A percentile compares a stretch with the other conserved stretches of the same genome.
These are phyloP conservation scores for Mayetiola destructor DNA, from an alignment of 2,888 invertebrate genomes.

Conservation along the genomic window DNA sequence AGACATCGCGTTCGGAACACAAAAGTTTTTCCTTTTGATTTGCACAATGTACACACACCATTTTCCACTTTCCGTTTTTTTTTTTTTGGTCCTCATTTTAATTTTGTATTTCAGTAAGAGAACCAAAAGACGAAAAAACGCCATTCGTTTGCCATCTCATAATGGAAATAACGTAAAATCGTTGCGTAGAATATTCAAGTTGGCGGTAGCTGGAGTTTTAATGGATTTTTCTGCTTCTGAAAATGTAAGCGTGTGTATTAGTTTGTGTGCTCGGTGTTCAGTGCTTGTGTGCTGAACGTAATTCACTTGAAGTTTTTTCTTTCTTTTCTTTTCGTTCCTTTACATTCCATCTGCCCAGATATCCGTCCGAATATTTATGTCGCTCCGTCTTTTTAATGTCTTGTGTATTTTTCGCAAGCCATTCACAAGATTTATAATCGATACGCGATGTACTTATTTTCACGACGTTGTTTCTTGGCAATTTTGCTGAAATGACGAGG, in stretches of 20 bases:
- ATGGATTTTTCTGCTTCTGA: constrained; percentile 8
- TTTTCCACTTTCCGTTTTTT: no score
- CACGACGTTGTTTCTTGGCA: not conserved
- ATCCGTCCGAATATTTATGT: constrained; percentile 9
- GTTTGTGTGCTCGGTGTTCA: no score
- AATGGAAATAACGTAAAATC: constrained; percentile 12
- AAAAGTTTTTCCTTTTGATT: not conserved
- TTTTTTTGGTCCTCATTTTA: not conserved
- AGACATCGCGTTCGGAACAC: not conserved
- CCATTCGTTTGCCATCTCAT: constrained; percentile 3
- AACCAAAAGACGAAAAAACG: constrained; percentile 5
- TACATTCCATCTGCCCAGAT: no score
- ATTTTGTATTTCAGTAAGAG: constrained; percentile 8
- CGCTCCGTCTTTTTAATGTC: not conserved
- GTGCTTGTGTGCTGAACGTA: not conserved
- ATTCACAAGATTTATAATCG: constrained; percentile 11
- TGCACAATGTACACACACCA: no score
- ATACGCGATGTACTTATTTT: constrained; percentile 5
- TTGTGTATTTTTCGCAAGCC: not conserved
- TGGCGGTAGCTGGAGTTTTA: not conserved
- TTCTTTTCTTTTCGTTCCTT: not conserved
- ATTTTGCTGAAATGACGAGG: not conserved
- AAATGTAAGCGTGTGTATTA: no score
- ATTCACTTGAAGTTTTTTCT: constrained; percentile 1
- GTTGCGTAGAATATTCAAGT: constrained; percentile 1